Conservation (phyloP, 2,888 invertebrate genomes). For the Andrena minutula region DNA sequence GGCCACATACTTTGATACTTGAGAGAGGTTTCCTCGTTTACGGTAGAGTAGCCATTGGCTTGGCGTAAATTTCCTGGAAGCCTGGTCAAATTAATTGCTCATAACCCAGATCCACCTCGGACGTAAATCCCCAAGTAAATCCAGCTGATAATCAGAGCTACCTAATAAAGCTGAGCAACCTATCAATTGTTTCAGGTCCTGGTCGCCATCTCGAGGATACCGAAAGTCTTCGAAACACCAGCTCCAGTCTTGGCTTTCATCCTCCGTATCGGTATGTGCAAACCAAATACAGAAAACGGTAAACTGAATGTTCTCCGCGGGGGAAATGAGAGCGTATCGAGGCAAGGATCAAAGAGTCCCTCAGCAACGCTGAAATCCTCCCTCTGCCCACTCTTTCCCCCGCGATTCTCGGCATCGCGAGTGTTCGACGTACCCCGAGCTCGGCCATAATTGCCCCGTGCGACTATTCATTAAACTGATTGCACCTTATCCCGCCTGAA, state of each 20-base stretch:
- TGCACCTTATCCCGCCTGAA: conserved; percentile 77
- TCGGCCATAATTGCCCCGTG: conserved; percentile 81
- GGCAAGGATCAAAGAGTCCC: not conserved
- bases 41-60: not conserved
- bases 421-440: conserved; percentile 37
- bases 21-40: conserved; percentile 19
- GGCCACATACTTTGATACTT: not conserved
- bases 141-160: no score
- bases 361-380: not conserved
- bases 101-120: no score
- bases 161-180: no score
- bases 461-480: conserved; percentile 84
- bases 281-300: not conserved
- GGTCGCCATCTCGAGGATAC: not conserved
- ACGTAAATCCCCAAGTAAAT: no score
- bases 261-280: not conserved
- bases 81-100: not conserved
- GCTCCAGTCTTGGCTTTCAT: not conserved
- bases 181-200: conserved; percentile 8
- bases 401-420: not conserved
- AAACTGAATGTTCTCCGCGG: not conserved
- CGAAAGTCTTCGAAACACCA: not conserved
- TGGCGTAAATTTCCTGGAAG: conserved; percentile 16
- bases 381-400: not conserved
- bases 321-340: not conserved